Base-by-base conservation (phyloP, 2,797 vertebrate genomes). In the Sebastes kiyomatsui region DNA sequence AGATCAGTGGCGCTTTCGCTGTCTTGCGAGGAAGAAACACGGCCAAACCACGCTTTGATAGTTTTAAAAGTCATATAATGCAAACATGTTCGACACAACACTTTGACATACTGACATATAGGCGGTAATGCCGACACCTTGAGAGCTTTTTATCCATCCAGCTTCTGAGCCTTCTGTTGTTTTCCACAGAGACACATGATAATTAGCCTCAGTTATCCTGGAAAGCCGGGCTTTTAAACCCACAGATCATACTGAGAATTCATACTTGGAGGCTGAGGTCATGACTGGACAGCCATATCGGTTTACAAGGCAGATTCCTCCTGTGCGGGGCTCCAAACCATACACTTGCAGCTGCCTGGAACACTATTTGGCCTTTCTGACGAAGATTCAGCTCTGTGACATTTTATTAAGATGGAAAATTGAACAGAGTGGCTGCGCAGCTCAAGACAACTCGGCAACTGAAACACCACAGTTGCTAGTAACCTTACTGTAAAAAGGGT, bases 231-330 rank as follows among this genome's bases (percentile, higher is more conserved):
- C 90, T 91, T 90, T 93, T 88, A 91, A 94, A 91, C 72, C 85
- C 80, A 71, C 72, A 67, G 77, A 92, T 89, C 90, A 82, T 38
- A 84, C 89, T 72, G 79, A 90, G 89, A 70, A 88, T 86, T 94
- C 94, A 94, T 95, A 86, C 90, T 95, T 93, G 68, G 72, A 88
- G 84, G 83, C 92, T 96, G 95, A 96, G 94, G 94, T 96, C 94
- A 96, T 87, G 80, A 89, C 90, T 95, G 89, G 88, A 86, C 89
- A 87, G 91, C 83, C 72, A 59, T 90, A 93, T 96, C 92, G 1
- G 86, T 94, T 96, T 96, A 95, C 94, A 88, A 87, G 86, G 90
- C 86, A 74, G 87, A 90, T 90, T 94, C 89, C 85, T 94, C 81
- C 85, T 92, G 88, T 88, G 88, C 87, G 46, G 65, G 77, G 72